Evolutionary conservation across 2,797 vertebrate genomes (phyloP).

Genomic region (Lerista edwardsae): DNA sequence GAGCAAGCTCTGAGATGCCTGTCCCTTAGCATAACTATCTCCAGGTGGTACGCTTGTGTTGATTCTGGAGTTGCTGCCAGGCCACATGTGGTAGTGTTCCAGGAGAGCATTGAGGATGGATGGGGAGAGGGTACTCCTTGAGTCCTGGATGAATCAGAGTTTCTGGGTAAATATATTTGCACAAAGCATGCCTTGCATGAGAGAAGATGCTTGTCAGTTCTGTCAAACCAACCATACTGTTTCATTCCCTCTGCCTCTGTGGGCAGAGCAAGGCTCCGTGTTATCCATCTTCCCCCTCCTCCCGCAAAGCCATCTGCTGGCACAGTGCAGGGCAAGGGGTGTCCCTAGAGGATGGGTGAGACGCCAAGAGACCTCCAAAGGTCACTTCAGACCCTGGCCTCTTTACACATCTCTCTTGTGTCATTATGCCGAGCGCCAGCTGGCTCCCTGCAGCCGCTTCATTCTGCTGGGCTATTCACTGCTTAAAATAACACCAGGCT

Average conservation of each 20-base stretch:
- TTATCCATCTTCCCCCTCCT: background rate
- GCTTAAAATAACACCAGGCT: background rate
- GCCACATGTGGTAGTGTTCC: no score
- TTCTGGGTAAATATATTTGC: background rate
- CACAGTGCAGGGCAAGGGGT: background rate
- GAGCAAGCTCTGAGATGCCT: no score
- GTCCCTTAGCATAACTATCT: no score
- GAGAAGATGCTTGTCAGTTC: background rate
- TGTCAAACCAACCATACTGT: background rate
- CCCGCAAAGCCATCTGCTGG: background rate
- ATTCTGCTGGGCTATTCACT: background rate
- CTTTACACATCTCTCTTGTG: background rate
- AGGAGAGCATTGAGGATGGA: no score
- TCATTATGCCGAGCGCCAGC: background rate
- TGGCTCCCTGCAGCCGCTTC: background rate
- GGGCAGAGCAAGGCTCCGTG: background rate
- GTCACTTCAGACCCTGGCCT: background rate
- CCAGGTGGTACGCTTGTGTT: no score
- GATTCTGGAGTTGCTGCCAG: no score
- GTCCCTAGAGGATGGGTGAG: background rate
- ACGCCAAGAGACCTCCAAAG: background rate
- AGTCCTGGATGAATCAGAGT: no score
- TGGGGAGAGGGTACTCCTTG: background rate
- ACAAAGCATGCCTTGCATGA: background rate
- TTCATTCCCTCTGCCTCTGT: background rate